These are phyloP conservation scores for Aproaerema taeniolella DNA, from an alignment of 2,888 invertebrate species.

Conservation along the genomic window DNA sequence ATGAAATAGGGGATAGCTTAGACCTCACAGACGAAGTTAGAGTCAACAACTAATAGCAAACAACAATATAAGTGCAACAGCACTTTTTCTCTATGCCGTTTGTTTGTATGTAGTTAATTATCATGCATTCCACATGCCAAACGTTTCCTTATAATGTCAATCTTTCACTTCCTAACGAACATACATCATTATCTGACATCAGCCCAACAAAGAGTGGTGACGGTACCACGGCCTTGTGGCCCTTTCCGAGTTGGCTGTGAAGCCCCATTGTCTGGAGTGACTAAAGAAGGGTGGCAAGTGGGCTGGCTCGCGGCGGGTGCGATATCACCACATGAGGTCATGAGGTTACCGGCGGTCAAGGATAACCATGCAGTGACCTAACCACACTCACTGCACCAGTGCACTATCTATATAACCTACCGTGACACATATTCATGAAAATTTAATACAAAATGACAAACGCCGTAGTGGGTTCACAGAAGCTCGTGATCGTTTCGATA, in stretches of 20 bases:
- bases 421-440: no score
- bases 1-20: no score
- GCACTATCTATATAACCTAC: no score
- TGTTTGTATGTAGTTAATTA: no score
- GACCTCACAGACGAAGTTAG: no score
- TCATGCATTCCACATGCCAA: not conserved
- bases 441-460: no score
- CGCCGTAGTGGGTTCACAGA: no score
- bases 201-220: conserved; percentile 12
- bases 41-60: no score
- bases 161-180: conserved; percentile 4
- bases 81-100: no score
- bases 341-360: conserved; percentile 10
- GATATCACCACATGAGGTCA: conserved; percentile 23
- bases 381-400: no score
- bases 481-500: no score
- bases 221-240: conserved; percentile 37
- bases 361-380: conserved; percentile 11
- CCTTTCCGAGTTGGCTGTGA: conserved; percentile 42
- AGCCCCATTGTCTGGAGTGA: conserved; percentile 67
- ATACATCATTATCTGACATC: conserved; percentile 4
- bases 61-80: no score
- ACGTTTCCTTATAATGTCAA: conserved; percentile 3
- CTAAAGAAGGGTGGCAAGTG: conserved; percentile 60
- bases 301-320: conserved; percentile 14